These are phyloP conservation scores for Periplaneta americana DNA, from an alignment of 1,140 invertebrate genomes.

Conservation along the genomic window DNA sequence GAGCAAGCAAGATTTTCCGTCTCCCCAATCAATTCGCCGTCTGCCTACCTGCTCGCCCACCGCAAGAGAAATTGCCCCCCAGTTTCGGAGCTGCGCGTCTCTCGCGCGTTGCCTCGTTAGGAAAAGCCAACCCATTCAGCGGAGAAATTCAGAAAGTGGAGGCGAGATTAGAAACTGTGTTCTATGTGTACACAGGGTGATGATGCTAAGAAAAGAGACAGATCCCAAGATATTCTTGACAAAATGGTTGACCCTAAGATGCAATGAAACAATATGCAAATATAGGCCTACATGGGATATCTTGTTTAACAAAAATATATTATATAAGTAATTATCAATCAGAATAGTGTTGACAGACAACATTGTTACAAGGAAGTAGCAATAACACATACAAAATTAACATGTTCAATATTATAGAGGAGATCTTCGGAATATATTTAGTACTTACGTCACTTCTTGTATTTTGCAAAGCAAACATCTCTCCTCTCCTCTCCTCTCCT, in stretches of 20 bases:
- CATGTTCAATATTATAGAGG: too few relatives aligned
- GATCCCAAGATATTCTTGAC: too few relatives aligned
- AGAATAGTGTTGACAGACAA: too few relatives aligned
- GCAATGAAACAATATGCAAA: too few relatives aligned
- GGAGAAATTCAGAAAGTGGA: slow-evolving; percentile 2
- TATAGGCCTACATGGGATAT: too few relatives aligned
- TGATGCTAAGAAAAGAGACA: too few relatives aligned
- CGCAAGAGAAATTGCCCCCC: slow-evolving; percentile 1
- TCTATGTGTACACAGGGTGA: neutral
- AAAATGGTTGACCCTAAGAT: too few relatives aligned
- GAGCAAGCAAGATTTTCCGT: slow-evolving; percentile 1
- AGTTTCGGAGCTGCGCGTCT: neutral
- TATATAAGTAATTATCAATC: too few relatives aligned
- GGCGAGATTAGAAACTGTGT: neutral
- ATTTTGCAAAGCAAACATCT: neutral
- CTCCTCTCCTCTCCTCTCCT: neutral
- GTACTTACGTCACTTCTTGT: neutral
- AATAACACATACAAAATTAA: too few relatives aligned
- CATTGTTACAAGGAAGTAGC: too few relatives aligned
- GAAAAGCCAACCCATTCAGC: slow-evolving; percentile 5
- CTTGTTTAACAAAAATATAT: too few relatives aligned
- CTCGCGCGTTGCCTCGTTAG: neutral
- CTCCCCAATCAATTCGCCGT: slow-evolving; percentile 2
- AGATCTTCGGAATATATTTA: too few relatives aligned
- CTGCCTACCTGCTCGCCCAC: neutral